A percentile compares a stretch with the other conserved stretches of the same genome.
Evolutionary conservation across 1,140 invertebrate species (phyloP).

Genomic region (Tetranychus cinnabarinus): DNA sequence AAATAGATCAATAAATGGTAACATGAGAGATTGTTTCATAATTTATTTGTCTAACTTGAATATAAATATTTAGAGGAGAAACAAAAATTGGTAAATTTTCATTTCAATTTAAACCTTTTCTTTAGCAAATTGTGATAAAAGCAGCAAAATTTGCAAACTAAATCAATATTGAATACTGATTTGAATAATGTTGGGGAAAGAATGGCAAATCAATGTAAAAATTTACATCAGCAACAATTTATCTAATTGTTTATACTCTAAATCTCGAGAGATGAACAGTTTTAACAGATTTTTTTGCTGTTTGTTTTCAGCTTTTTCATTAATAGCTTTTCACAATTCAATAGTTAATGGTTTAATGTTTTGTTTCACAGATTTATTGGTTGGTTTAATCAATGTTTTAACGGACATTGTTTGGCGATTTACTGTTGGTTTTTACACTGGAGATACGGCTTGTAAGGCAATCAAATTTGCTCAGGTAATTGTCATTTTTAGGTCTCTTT

Average conservation of each 20-base stretch:
- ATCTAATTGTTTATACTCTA: too few species aligned
- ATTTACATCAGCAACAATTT: too few species aligned
- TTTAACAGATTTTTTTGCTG: too few species aligned
- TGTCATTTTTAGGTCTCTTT: too few species aligned
- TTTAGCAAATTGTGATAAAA: not conserved
- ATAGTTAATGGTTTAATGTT: not conserved
- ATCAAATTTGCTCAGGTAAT: slow-evolving; percentile 51
- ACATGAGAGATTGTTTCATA: not conserved
- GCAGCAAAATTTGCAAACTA: not conserved
- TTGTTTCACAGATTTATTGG: slow-evolving; percentile 46
- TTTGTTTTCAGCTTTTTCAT: too few species aligned
- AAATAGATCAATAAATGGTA: not conserved
- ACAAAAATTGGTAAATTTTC: not conserved
- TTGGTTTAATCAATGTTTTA: slow-evolving; percentile 58
- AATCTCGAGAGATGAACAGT: too few species aligned
- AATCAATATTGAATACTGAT: not conserved
- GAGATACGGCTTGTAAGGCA: slow-evolving; percentile 64
- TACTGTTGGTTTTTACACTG: slow-evolving; percentile 58
- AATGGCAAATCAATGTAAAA: too few species aligned
- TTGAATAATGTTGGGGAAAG: too few species aligned
- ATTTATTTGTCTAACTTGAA: not conserved
- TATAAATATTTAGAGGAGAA: too few species aligned
- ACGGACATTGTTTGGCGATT: slow-evolving; percentile 68
- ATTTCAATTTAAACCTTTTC: not conserved
- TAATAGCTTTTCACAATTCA: too few species aligned